These are phyloP conservation scores for Erinaceus europaeus DNA, from an alignment of 2,113 vertebrate genomes.

Conservation along the genomic window DNA sequence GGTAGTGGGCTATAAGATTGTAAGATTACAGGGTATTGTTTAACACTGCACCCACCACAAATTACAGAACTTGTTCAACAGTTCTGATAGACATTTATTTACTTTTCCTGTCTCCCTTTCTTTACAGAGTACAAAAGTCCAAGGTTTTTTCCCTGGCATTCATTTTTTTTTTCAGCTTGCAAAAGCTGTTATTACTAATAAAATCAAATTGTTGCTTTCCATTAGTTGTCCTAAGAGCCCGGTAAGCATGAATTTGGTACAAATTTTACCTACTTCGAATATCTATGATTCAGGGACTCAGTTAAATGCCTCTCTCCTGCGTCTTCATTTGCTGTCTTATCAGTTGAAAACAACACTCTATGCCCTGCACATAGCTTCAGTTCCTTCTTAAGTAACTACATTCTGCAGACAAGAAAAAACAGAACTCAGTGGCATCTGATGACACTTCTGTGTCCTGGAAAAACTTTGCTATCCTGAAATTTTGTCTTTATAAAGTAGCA, in stretches of 20 bases:
- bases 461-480: neutral
- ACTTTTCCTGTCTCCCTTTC: neutral
- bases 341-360: neutral
- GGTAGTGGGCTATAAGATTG: too few relatives aligned
- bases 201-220: neutral
- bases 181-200: neutral
- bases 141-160: neutral
- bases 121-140: neutral
- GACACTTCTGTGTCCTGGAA: neutral
- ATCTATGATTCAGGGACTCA: neutral
- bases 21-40: too few relatives aligned
- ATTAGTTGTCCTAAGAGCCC: too few relatives aligned
- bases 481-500: neutral
- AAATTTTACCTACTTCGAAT: neutral
- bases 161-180: neutral
- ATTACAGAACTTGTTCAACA: too few relatives aligned
- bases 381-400: neutral
- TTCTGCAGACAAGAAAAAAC: neutral
- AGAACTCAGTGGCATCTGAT: neutral
- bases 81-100: too few relatives aligned
- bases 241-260: neutral
- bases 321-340: neutral
- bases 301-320: neutral
- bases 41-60: too few relatives aligned
- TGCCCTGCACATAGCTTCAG: neutral